Evolutionary conservation across 2,113 vertebrate species (phyloP).

Genomic region (Chloebia gouldiae): DNA sequence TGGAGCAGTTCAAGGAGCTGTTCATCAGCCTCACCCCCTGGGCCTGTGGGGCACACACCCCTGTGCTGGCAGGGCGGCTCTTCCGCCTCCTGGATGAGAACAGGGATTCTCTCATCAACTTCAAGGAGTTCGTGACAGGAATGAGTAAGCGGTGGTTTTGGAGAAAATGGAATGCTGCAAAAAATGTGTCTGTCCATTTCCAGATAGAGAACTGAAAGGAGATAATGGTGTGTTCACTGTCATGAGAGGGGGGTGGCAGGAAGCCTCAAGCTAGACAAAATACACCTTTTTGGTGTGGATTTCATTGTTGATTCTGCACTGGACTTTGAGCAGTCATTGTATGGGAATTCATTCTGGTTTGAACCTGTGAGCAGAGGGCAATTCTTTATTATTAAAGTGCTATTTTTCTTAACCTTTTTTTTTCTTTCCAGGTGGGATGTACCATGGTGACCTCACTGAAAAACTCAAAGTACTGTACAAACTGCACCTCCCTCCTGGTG

Average conservation of each 20-base stretch:
- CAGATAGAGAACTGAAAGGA: neutral
- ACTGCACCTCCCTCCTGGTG: constrained; percentile 94
- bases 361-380: neutral
- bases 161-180: neutral
- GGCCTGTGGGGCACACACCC: constrained; percentile 84
- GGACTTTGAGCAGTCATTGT: neutral
- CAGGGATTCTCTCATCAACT: constrained; percentile 93
- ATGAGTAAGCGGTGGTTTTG: constrained; percentile 80
- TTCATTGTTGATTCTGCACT: neutral
- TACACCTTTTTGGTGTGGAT: neutral
- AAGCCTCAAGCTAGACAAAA: neutral
- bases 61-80: constrained; percentile 82
- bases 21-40: constrained; percentile 85
- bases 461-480: constrained; percentile 96
- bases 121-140: constrained; percentile 95
- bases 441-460: constrained; percentile 94
- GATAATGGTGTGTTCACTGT: neutral
- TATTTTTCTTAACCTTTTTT: neutral
- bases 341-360: neutral
- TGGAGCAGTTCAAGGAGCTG: constrained; percentile 86
- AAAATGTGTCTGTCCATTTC: neutral
- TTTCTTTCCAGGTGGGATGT: constrained; percentile 86
- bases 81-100: constrained; percentile 93
- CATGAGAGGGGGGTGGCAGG: neutral
- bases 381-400: neutral